Evolutionary conservation across 2,888 invertebrate genomes (phyloP).

Genomic region (Lepas anatifera): DNA sequence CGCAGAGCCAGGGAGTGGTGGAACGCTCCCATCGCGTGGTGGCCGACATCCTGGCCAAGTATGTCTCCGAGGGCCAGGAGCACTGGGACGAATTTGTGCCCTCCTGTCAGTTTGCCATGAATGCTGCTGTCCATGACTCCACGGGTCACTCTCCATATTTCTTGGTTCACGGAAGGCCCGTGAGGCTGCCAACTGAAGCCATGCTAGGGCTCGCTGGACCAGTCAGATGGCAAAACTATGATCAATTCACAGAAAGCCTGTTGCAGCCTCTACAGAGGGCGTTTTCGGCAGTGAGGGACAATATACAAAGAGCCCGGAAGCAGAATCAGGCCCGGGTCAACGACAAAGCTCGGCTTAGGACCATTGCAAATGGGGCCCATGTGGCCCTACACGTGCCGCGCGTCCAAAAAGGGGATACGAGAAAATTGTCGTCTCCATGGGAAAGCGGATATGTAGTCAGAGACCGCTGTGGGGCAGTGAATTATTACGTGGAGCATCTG

Average conservation of each 20-base stretch:
- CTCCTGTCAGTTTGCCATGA: neutral
- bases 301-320: no score
- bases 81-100: neutral
- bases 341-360: no score
- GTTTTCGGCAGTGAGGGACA: no score
- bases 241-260: neutral
- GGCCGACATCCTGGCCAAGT: neutral
- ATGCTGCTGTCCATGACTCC: neutral
- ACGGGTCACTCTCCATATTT: neutral
- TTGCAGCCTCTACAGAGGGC: no score
- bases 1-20: neutral
- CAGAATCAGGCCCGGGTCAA: no score
- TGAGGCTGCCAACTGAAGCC: neutral
- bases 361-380: no score
- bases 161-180: neutral
- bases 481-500: no score
- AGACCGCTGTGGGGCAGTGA: no score
- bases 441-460: no score
- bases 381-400: no score
- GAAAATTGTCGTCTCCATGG: no score
- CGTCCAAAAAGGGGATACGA: no score
- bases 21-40: neutral
- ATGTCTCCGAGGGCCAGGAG: neutral
- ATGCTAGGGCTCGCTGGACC: neutral
- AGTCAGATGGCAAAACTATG: neutral